Evolutionary conservation across 2,888 invertebrate genomes (phyloP).

Genomic region (Lasius fuliginosus): DNA sequence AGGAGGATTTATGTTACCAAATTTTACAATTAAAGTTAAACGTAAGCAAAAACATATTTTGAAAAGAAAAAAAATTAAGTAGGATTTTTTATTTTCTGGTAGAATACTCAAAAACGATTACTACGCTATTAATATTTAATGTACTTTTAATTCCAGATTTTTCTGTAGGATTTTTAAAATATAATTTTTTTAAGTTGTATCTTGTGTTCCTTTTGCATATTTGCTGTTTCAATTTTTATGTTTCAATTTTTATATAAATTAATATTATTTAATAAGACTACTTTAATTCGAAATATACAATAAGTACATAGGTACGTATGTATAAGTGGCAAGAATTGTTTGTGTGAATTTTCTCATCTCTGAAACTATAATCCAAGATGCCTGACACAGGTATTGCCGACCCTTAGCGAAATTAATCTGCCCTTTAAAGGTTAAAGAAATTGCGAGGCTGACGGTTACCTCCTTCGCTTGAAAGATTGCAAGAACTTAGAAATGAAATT

Average conservation of each 20-base stretch:
- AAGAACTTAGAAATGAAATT: slow-evolving; percentile 45
- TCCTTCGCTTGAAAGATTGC: slow-evolving; percentile 30
- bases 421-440: slow-evolving; percentile 41
- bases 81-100: neutral
- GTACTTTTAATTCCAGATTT: too few relatives aligned
- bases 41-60: neutral
- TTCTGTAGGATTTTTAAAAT: neutral
- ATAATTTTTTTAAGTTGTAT: neutral
- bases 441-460: slow-evolving; percentile 27
- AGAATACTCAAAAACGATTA: neutral
- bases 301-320: neutral
- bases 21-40: neutral
- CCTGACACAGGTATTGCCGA: slow-evolving; percentile 26
- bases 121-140: neutral
- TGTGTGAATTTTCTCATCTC: slow-evolving; percentile 8
- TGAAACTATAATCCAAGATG: neutral
- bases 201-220: neutral
- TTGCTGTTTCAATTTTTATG: neutral
- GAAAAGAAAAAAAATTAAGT: neutral
- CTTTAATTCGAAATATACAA: neutral
- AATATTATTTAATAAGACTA: neutral
- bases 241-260: neutral
- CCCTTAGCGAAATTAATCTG: slow-evolving; percentile 50
- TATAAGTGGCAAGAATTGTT: neutral
- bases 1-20: neutral